phyloP scores from a whole-genome alignment of 2,888 invertebrate species.

The Entomobrya proxima region DNA sequence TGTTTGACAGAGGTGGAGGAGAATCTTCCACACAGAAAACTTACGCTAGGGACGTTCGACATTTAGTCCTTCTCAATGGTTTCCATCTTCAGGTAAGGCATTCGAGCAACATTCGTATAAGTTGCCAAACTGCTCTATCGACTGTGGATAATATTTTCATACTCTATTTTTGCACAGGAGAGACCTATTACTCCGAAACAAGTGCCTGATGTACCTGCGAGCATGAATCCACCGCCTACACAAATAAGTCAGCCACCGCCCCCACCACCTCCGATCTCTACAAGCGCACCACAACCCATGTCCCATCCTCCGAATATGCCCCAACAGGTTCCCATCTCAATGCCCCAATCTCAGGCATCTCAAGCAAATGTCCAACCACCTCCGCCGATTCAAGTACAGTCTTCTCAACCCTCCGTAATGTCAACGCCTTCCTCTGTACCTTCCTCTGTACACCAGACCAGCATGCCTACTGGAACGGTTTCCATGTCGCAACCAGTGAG shows the following conservation, averaged over 20 bases:
- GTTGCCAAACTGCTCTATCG: neutral
- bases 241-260: conserved; percentile 48
- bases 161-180: conserved; percentile 60
- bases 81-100: conserved; percentile 79
- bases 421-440: conserved; percentile 55
- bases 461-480: conserved; percentile 29
- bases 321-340: conserved; percentile 43
- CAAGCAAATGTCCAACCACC: conserved; percentile 76
- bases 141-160: neutral
- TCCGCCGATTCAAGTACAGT: conserved; percentile 76
- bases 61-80: conserved; percentile 87
- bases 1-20: conserved; percentile 94
- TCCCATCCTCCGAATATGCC: conserved; percentile 49
- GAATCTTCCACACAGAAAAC: conserved; percentile 91
- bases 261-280: conserved; percentile 48
- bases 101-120: too few species aligned
- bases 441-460: conserved; percentile 54
- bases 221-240: conserved; percentile 55
- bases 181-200: conserved; percentile 71
- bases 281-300: conserved; percentile 27
- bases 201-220: conserved; percentile 40
- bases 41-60: conserved; percentile 92
- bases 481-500: conserved; percentile 14
- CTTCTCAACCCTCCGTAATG: conserved; percentile 75
- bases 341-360: conserved; percentile 49